Percentiles rank a stretch among this genome's conserved stretches.
These are phyloP conservation scores for Trichogramma pretiosum DNA, from an alignment of 1,140 invertebrate species.

Conservation along the genomic window DNA sequence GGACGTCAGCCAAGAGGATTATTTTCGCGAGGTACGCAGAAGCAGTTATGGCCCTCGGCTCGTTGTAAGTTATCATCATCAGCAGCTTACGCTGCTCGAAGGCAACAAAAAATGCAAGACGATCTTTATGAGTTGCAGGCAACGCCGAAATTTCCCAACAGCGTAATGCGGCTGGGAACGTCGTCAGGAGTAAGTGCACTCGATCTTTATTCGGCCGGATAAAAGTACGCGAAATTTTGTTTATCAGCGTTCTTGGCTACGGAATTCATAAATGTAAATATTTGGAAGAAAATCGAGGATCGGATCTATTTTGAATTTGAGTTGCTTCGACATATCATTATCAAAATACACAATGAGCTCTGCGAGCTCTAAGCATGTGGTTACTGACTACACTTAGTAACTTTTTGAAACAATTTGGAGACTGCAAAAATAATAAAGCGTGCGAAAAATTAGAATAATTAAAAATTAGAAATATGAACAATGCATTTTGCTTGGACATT, in stretches of 20 bases:
- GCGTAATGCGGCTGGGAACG: slow-evolving; percentile 47
- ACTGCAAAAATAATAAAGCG: too few species aligned
- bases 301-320: too few species aligned
- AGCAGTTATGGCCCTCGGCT: slow-evolving; percentile 54
- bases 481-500: background rate
- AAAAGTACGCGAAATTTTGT: too few species aligned
- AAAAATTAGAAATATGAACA: too few species aligned
- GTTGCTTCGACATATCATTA: too few species aligned
- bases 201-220: background rate
- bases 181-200: slow-evolving; percentile 45
- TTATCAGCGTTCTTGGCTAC: too few species aligned
- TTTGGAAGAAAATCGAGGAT: too few species aligned
- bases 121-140: slow-evolving; percentile 27
- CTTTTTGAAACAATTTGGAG: background rate
- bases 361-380: too few species aligned
- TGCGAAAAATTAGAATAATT: too few species aligned
- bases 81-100: background rate
- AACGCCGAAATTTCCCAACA: slow-evolving; percentile 39
- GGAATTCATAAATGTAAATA: too few species aligned
- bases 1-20: slow-evolving; percentile 57
- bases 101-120: background rate
- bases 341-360: too few species aligned
- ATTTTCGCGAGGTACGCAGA: slow-evolving; percentile 54
- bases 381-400: too few species aligned
- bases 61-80: slow-evolving; percentile 37